These are phyloP conservation scores for Halictus quadricinctus DNA, from an alignment of 2,888 invertebrate genomes.

Conservation along the genomic window DNA sequence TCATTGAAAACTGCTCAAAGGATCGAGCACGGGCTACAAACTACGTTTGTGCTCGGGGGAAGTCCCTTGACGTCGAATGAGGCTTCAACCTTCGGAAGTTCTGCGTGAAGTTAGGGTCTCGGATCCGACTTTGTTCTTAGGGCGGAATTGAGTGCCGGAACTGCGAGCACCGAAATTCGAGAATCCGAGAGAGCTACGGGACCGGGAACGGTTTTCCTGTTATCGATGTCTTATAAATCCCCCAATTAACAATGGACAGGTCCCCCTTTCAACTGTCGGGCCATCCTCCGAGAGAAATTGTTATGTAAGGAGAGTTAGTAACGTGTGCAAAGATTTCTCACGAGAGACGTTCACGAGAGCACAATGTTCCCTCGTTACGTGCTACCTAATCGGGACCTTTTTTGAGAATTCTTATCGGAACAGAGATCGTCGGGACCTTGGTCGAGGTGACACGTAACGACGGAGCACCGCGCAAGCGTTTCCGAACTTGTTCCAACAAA, in stretches of 20 bases:
- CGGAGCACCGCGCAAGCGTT: background rate
- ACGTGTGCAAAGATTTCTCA: background rate
- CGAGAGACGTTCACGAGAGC: background rate
- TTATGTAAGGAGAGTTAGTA: slow-evolving; percentile 2
- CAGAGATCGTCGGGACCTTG: background rate
- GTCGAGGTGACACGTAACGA: slow-evolving; percentile 13
- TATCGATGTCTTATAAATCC: background rate
- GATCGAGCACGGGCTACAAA: slow-evolving; percentile 7
- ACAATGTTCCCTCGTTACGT: background rate
- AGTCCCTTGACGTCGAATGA: slow-evolving; percentile 16
- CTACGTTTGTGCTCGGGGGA: slow-evolving; percentile 12
- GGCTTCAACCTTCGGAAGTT: slow-evolving; percentile 10
- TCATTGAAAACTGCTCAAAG: slow-evolving; percentile 20
- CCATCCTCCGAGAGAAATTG: background rate
- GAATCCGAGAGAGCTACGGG: background rate
- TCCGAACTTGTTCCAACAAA: slow-evolving; percentile 7
- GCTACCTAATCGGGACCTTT: no score
- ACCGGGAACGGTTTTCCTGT: background rate
- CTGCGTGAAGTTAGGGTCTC: background rate
- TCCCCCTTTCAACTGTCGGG: background rate
- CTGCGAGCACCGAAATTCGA: slow-evolving; percentile 1
- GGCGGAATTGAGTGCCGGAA: background rate
- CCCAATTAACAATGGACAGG: background rate
- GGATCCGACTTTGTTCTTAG: background rate
- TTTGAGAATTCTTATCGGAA: background rate